A percentile compares a stretch with the other conserved stretches of the same genome.
Evolutionary conservation across 2,113 vertebrate genomes (phyloP).

Genomic region (Amphilophus citrinellus): DNA sequence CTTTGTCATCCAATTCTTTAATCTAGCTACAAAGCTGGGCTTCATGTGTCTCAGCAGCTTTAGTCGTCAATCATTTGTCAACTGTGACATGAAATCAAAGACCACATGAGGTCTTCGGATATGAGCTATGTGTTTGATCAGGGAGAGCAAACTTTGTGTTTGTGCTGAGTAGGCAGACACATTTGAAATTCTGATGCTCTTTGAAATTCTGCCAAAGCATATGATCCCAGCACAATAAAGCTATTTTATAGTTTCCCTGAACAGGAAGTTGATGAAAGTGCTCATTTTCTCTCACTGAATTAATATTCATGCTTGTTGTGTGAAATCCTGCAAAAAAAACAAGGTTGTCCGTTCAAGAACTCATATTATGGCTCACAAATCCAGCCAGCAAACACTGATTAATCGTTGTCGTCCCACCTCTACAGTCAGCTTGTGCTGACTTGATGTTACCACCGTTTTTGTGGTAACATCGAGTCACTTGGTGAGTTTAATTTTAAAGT

Average conservation of each 20-base stretch:
- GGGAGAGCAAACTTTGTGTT: constrained; percentile 39
- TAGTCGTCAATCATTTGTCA: constrained; percentile 64
- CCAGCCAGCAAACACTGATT: neutral
- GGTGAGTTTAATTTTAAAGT: neutral
- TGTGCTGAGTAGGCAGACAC: constrained; percentile 56
- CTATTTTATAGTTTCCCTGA: constrained; percentile 34
- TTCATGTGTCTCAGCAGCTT: constrained; percentile 61
- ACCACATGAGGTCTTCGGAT: constrained; percentile 56
- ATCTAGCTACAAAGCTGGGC: constrained; percentile 51
- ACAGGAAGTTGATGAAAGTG: constrained; percentile 48
- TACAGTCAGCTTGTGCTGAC: neutral
- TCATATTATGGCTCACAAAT: neutral
- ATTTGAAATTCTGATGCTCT: constrained; percentile 57
- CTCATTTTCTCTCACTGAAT: constrained; percentile 22
- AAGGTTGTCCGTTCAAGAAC: neutral
- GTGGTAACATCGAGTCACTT: no score
- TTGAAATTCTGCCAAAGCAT: constrained; percentile 69
- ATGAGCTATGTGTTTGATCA: constrained; percentile 71
- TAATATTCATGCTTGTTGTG: constrained; percentile 19
- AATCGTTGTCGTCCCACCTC: neutral
- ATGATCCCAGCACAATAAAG: constrained; percentile 51
- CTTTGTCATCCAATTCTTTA: constrained; percentile 53
- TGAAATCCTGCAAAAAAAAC: constrained; percentile 19
- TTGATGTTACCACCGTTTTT: neutral
- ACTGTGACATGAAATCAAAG: constrained; percentile 66